A percentile compares a stretch with the other conserved stretches of the same genome.
phyloP scores from a whole-genome alignment of 2,113 vertebrate genomes.

The Neotragus pygmaeus region DNA sequence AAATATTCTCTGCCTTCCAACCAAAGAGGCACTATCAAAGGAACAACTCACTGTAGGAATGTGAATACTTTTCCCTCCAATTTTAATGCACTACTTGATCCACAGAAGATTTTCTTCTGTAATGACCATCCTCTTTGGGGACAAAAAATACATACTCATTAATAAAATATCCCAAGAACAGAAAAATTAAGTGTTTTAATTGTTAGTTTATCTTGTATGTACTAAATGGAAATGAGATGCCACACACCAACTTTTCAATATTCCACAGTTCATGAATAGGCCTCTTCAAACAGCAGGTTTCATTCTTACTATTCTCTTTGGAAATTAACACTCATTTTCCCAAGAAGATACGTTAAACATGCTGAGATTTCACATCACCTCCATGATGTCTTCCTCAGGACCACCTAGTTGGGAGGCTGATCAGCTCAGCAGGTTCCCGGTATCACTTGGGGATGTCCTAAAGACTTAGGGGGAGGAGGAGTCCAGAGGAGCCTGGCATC shows the following conservation, averaged over 20 bases:
- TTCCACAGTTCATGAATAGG: fast-evolving
- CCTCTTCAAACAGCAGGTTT: neutral
- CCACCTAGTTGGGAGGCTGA: fast-evolving
- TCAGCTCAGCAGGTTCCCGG: neutral
- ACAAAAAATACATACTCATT: neutral
- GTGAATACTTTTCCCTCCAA: neutral
- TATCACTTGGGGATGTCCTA: fast-evolving
- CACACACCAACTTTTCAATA: neutral
- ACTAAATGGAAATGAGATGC: neutral
- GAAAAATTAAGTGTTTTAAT: neutral
- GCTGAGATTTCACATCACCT: neutral
- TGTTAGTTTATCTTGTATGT: neutral
- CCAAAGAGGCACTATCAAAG: neutral
- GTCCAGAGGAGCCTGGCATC: fast-evolving
- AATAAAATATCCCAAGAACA: neutral
- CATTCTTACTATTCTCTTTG: neutral
- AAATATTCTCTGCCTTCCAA: neutral
- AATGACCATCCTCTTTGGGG: neutral
- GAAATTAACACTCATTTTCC: neutral
- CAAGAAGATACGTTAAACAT: neutral
- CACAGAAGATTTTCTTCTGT: neutral
- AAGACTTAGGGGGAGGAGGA: fast-evolving
- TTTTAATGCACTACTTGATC: neutral
- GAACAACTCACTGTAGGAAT: neutral
- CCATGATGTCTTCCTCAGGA: too few relatives aligned